phyloP scores from a whole-genome alignment of 1,140 invertebrate genomes.

The Harpegnathos saltator region DNA sequence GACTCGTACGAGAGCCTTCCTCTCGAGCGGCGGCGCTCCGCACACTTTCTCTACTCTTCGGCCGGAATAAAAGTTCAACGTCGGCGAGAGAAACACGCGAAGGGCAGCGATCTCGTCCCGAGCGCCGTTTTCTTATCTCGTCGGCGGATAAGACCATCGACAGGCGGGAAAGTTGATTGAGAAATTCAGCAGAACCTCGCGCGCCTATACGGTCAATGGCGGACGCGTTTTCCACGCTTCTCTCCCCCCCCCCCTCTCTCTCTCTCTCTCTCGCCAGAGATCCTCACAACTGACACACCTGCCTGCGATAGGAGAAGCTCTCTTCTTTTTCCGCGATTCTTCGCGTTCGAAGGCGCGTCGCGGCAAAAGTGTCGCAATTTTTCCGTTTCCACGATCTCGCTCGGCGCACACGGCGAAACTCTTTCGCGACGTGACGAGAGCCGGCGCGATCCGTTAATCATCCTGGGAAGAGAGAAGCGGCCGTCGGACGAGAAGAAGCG shows the following conservation, averaged over 20 bases:
- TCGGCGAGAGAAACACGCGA: neutral
- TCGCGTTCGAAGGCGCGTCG: too few relatives aligned
- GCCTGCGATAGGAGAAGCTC: too few relatives aligned
- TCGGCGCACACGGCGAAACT: constrained; percentile 9
- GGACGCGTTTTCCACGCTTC: too few relatives aligned
- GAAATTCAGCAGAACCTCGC: neutral
- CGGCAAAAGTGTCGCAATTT: too few relatives aligned
- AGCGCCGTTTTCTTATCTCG: neutral
- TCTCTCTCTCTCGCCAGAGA: too few relatives aligned
- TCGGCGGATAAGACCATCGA: neutral
- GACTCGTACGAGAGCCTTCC: neutral
- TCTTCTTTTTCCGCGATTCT: too few relatives aligned
- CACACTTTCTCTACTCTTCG: neutral
- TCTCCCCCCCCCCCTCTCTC: too few relatives aligned
- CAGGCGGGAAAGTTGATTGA: constrained; percentile 1
- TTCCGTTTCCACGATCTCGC: neutral
- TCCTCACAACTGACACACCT: too few relatives aligned
- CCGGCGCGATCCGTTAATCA: constrained; percentile 18
- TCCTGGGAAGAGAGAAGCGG: constrained; percentile 29
- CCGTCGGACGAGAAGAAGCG: constrained; percentile 23
- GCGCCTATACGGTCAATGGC: too few relatives aligned
- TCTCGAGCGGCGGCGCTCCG: too few relatives aligned
- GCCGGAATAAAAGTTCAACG: neutral
- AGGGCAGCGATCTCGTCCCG: too few relatives aligned
- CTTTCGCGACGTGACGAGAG: constrained; percentile 1